Evolutionary conservation across 1,140 invertebrate genomes (phyloP), one percentile per base, ranked within the genome.

Genomic region (Mercenaria mercenaria): DNA sequence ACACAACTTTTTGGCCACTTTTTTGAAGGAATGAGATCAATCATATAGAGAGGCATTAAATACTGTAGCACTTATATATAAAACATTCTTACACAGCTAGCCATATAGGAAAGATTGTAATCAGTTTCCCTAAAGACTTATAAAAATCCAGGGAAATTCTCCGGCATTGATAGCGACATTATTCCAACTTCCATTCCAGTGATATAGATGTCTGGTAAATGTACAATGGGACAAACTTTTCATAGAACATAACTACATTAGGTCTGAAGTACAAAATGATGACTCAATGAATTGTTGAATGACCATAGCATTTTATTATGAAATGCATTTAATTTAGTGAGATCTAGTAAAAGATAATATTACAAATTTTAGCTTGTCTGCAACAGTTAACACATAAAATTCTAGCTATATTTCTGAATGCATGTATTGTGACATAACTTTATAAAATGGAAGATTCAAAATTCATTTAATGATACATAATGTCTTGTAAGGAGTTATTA

Each of bases 61-160:
- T 77, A 23, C 41, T 77, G 34, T 50, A 43, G 20, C 74, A 77
- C 74, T 77, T 77, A 77, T 26, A n/a, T 77, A 18, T 77, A 77
- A 50, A 77, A 77, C 41, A 13, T 4, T 77, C 74, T 23, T n/a
- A 41, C 29, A 8, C 74, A 18, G 50, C 20, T 74, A 41, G 50
- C 26, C 74, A 77, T 50, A 77, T 52, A 50, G 11, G 43, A n/a
- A 32, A 50, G 34, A 47, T 50, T 8, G 29, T 52, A 77, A 77
- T 41, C 74, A 26, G 47, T 77, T 52, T 77, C 74, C 74, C 74
- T 50, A 47, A 47, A 77, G 74, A 77, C 74, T 13, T 29, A 41
- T 77, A 77, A 77, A 77, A 77, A 77, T 77, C 41, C 41, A 2
- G 29, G n/a, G 32, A 52, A 77, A 50, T 77, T 77, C 74, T 50